Base-by-base conservation (phyloP, 2,797 vertebrate species). In the Gymnothorax reevesii region DNA sequence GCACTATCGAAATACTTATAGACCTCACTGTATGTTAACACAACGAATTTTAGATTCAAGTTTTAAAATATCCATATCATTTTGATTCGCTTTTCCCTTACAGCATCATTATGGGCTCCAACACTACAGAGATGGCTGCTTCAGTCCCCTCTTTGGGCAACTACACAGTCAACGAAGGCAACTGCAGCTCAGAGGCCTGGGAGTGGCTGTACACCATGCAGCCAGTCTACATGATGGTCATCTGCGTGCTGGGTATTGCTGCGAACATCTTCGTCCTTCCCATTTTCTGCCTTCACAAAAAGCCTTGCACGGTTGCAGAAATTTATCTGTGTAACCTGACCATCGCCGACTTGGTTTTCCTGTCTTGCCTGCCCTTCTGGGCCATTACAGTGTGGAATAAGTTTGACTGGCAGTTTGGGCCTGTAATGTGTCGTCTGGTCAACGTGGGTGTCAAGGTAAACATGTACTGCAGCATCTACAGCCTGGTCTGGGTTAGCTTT, bases 281-380 rank as follows among this genome's bases (percentile, higher is more conserved):
- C 0, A 89, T 95, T 83, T 96, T 97, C 85, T 94, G 91, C 42
- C 84, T 98, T 52, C 94, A 97, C 73, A 97, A 96, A 89, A 93
- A 90, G 82, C 83, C 92, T 0, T 95, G 97, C 90, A 98, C 94
- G 0, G 94, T 92, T 83, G 94, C 97, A 0, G 97, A 98, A 87
- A 95, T 97, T 93, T 98, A 97, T 89, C 86, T 98, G 71, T 92
- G 94, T 85, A 98, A 97, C 89, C 89, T 98, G 85, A 97, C 97
- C 0, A 94, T 93, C 1, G 97, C 97, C 0, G 97, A 98, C 71
- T 94, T 98, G 0, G 54, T 97, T 60, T 94, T 98, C 60, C 91
- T 97, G 54, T 90, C 79, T 8, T 97, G 96, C 86, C 90, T 98
- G 85, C 97, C 98, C 3, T 97, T 99, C 93, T 98, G 98, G 98